Conservation (phyloP, 1,140 invertebrate genomes). For the Tetragnatha versicolor region DNA sequence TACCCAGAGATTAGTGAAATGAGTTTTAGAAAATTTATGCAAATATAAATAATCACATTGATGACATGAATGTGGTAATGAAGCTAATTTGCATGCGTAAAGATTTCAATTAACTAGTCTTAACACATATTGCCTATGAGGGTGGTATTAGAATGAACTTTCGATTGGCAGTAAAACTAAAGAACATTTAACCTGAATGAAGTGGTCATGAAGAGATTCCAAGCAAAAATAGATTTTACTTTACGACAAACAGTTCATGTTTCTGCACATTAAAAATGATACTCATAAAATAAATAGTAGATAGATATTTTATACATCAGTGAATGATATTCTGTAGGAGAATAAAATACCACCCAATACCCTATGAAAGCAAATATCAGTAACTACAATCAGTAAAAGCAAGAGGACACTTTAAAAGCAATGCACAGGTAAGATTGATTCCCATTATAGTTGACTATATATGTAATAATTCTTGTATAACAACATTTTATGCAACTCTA, state of each 20-base stretch:
- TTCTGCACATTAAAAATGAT: too few species aligned
- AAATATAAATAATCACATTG: conserved; percentile 19
- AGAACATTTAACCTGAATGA: too few species aligned
- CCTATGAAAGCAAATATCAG: conserved; percentile 42
- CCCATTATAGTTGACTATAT: conserved; percentile 3
- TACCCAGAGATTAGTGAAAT: conserved; percentile 11
- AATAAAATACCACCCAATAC: conserved; percentile 32
- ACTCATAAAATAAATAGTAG: too few species aligned
- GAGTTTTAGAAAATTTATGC: conserved; percentile 21
- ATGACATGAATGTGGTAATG: conserved; percentile 43
- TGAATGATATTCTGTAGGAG: conserved; percentile 1
- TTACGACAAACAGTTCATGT: too few species aligned
- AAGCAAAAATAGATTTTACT: too few species aligned
- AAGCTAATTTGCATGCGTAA: conserved; percentile 36
- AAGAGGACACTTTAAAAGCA: conserved; percentile 22
- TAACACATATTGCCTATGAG: conserved; percentile 33
- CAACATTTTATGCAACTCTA: conserved; percentile 18
- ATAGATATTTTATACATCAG: too few species aligned
- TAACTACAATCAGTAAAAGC: conserved; percentile 40
- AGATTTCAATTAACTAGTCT: conserved; percentile 35
- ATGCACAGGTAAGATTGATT: conserved; percentile 20
- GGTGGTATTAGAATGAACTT: conserved; percentile 14
- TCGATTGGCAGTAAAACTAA: neutral
- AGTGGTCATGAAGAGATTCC: too few species aligned
- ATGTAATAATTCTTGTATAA: conserved; percentile 18